Conservation (phyloP, 1,140 invertebrate genomes). For the Drosophila fuyamai region DNA sequence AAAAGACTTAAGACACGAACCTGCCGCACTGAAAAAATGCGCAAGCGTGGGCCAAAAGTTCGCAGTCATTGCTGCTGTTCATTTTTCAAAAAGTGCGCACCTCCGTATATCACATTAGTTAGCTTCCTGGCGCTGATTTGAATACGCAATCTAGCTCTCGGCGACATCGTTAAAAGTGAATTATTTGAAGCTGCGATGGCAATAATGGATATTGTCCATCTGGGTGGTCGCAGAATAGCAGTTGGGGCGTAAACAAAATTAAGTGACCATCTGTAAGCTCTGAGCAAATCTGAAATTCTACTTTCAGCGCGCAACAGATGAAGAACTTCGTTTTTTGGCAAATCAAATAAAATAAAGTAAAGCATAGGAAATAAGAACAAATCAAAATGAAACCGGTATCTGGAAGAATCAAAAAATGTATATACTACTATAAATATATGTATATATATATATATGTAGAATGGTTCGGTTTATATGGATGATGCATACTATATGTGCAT, state of each 20-base stretch:
- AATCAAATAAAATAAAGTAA: constrained; percentile 22
- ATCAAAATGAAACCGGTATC: constrained; percentile 58
- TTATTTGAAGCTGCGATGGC: constrained; percentile 9
- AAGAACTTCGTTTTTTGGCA: constrained; percentile 57
- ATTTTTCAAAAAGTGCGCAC: constrained; percentile 26
- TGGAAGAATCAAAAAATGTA: constrained; percentile 26
- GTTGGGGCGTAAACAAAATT: constrained; percentile 33
- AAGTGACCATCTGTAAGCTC: constrained; percentile 52
- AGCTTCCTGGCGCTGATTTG: constrained; percentile 41
- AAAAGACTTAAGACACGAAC: constrained; percentile 73
- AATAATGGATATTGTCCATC: constrained; percentile 23
- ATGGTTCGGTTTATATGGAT: no score
- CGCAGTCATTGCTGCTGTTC: constrained; percentile 26
- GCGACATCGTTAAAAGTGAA: constrained; percentile 1
- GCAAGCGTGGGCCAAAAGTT: constrained; percentile 21
- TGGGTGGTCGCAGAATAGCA: constrained; percentile 50
- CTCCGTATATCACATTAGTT: constrained; percentile 33
- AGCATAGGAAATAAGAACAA: constrained; percentile 10
- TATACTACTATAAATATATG: background rate
- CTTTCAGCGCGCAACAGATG: constrained; percentile 41
- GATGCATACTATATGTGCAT: constrained; percentile 10
- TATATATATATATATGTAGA: background rate
- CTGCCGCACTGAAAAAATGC: constrained; percentile 18
- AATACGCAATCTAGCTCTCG: constrained; percentile 13
- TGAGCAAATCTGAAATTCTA: constrained; percentile 27